Evolutionary conservation across 2,797 vertebrate genomes (phyloP).

Genomic region (Chaetophractus vellerosus): DNA sequence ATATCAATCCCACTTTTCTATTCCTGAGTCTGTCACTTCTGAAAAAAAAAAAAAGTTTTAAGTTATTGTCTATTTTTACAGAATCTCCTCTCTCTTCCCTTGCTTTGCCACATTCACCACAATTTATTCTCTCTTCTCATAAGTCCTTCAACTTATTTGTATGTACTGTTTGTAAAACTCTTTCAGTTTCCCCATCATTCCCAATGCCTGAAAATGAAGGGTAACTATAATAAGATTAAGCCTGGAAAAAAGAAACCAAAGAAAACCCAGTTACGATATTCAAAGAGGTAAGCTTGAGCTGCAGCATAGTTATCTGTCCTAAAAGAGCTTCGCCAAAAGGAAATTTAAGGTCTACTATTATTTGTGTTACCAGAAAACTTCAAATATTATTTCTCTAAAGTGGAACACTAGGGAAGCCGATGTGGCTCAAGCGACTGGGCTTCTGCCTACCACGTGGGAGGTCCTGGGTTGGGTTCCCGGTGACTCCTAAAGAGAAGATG

Average conservation of each 20-base stretch:
- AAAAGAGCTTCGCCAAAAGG: background rate
- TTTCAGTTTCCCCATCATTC: slow-evolving; percentile 33
- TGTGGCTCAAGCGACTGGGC: no score
- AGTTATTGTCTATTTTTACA: slow-evolving; percentile 3
- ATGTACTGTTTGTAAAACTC: slow-evolving; percentile 38
- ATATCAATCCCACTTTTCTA: slow-evolving; percentile 27
- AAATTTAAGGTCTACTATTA: background rate
- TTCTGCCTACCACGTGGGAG: no score
- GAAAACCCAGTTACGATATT: slow-evolving; percentile 34
- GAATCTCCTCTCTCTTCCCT: background rate
- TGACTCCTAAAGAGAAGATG: no score
- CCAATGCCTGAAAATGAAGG: slow-evolving; percentile 18
- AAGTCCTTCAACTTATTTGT: background rate
- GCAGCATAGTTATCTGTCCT: background rate
- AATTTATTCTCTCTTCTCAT: slow-evolving; percentile 34
- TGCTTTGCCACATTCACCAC: slow-evolving; percentile 10
- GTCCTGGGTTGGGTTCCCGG: no score
- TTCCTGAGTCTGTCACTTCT: slow-evolving; percentile 50
- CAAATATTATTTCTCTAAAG: background rate
- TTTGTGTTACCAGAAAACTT: background rate
- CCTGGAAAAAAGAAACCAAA: slow-evolving; percentile 31
- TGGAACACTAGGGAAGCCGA: no score
- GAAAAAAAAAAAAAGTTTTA: background rate
- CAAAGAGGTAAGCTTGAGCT: background rate
- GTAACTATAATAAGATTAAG: slow-evolving; percentile 42